Percentiles rank a stretch among this genome's conserved stretches.
Conservation (phyloP, 2,888 invertebrate species). For the Formica aserva region DNA sequence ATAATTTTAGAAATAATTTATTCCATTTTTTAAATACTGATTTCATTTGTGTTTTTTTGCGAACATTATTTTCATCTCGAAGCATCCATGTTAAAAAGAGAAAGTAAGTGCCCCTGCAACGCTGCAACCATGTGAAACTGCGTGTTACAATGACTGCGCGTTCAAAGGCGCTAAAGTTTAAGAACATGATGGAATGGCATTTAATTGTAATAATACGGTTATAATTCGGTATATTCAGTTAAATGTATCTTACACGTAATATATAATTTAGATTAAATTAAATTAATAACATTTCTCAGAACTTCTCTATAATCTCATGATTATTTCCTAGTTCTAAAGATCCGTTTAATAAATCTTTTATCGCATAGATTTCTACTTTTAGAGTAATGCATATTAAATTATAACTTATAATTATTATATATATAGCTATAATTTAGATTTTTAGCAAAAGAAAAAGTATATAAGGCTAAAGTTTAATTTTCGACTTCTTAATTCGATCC, state of each 20-base stretch:
- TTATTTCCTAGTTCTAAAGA: not conserved
- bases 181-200: not conserved
- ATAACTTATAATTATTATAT: not conserved
- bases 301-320: not conserved
- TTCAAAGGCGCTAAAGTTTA: slow-evolving; percentile 11
- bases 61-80: not conserved
- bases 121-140: slow-evolving; percentile 56
- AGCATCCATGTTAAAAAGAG: slow-evolving; percentile 32
- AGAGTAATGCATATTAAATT: not conserved
- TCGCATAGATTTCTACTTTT: not conserved
- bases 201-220: not conserved
- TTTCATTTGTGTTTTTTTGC: not conserved
- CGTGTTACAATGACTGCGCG: slow-evolving; percentile 33
- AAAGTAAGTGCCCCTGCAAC: slow-evolving; percentile 54
- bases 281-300: not conserved
- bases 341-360: not conserved
- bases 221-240: not conserved
- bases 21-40: not conserved
- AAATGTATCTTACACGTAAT: not conserved
- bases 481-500: not conserved
- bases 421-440: not conserved
- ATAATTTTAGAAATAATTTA: not conserved
- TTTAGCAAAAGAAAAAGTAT: not conserved
- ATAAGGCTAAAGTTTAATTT: not conserved
- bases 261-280: slow-evolving; percentile 12